Base-by-base conservation (phyloP, 2,888 invertebrate genomes). In the Platycheirus rosarum region DNA sequence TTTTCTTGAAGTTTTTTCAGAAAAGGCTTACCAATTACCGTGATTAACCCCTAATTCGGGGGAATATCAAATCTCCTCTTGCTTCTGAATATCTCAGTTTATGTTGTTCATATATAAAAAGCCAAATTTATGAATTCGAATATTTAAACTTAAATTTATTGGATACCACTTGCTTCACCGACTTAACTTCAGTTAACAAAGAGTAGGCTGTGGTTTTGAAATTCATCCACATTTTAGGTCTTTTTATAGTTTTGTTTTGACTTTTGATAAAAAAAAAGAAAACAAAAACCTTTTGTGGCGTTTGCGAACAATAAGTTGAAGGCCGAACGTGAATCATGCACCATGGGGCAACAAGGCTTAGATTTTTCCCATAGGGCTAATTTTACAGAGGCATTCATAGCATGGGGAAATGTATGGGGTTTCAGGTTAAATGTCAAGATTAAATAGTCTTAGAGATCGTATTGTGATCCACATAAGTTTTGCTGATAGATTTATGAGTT, bases 341-440 rank as follows among this genome's bases (percentile, higher is more conserved):
- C 14, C 18, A 4, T 13, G 2, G 26, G 40, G 23, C 40, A 57
- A 40, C 37, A 57, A 23, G 4, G 26, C 13, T 57, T 23, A 57
- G 57, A 57, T 40, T 57, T 53, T 57, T 57, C 57, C 26, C 57
- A 40, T 40, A 40, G 11, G 40, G 37, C 26, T 40, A 26, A 26
- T 23, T 23, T 57, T 40, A 40, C 57, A 26, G 9, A 23, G 40
- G 23, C 40, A 57, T 0, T 57, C 2, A 55, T 11, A 20, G n/a
- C 9, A 55, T 37, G 18, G 29, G 29, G 29, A 8, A 9, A 5
- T n/a, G 1, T 35, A 8, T 48, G 23, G 11, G 5, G 16, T 16
- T 32, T 18, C n/a, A n/a, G n/a, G n/a, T n/a, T n/a, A n/a, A n/a
- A n/a, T n/a, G n/a, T n/a, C n/a, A n/a, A n/a, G n/a, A n/a, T n/a